Evolutionary conservation across 2,888 invertebrate species (phyloP).

Genomic region (Gortyna flavago): DNA sequence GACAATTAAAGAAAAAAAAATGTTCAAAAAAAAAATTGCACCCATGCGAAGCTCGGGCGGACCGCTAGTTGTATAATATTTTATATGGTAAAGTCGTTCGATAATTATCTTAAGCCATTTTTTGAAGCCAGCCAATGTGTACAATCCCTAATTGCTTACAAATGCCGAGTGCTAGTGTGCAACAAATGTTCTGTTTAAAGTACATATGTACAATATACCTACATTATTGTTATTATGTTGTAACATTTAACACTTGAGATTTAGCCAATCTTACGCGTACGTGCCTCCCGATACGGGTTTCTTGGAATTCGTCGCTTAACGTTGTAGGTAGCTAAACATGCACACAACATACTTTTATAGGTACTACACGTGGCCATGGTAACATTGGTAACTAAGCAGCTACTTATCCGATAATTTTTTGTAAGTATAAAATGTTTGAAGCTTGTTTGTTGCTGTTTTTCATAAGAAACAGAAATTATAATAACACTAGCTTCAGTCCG

Average conservation of each 20-base stretch:
- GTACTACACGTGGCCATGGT: constrained; percentile 57
- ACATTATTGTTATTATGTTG: constrained; percentile 80
- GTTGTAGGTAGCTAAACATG: constrained; percentile 77
- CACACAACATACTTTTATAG: constrained; percentile 68
- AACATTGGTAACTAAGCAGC: constrained; percentile 41
- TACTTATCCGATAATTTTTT: constrained; percentile 19
- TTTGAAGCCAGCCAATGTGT: constrained; percentile 12
- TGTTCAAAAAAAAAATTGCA: too few species aligned
- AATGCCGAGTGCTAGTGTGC: constrained; percentile 42
- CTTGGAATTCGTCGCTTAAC: constrained; percentile 83
- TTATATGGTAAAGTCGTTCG: neutral
- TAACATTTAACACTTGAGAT: constrained; percentile 81
- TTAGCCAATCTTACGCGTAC: constrained; percentile 86
- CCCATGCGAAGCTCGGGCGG: too few species aligned
- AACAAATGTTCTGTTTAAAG: constrained; percentile 66
- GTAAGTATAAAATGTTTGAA: neutral
- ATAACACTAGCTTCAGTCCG: neutral
- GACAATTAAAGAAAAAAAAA: too few species aligned
- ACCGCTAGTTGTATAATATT: too few species aligned
- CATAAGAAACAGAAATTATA: neutral
- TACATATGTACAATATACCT: constrained; percentile 68
- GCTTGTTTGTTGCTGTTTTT: too few species aligned
- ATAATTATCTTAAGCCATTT: neutral
- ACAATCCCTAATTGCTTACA: constrained; percentile 55
- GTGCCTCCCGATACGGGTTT: constrained; percentile 88